Base-by-base conservation (phyloP, 1,140 invertebrate genomes). In the Solenopsis invicta region DNA sequence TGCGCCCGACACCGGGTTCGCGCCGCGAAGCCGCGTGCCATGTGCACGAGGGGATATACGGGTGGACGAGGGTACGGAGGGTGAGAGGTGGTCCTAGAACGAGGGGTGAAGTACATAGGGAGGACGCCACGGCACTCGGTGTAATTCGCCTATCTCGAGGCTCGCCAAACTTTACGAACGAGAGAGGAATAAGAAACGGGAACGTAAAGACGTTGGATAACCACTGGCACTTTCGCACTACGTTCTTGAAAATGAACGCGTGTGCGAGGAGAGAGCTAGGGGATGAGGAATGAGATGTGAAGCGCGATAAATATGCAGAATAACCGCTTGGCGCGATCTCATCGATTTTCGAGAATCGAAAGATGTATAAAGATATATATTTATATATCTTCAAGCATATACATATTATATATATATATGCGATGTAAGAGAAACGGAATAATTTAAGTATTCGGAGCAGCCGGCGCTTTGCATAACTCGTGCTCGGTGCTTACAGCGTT, bases 11-110 rank as follows among this genome's bases (percentile, higher is more conserved):
- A n/a, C 78, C 45, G 50, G 50, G 9, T 41, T 8, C 37, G 21
- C 54, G 72, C 52, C 18, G 34, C 4, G n/a, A n/a, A n/a, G 37
- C 29, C 64, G 78, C 78, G 64, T 81, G 78, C 78, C 78, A 81
- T 81, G 78, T 81, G 78, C 50, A 71, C 52, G 52, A 54, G 45
- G 48, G 52, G 52, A 54, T 41, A 13, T 12, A 10, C n/a, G n/a
- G n/a, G n/a, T n/a, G n/a, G n/a, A n/a, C n/a, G n/a, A n/a, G n/a
- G n/a, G n/a, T n/a, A n/a, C n/a, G n/a, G n/a, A n/a, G n/a, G n/a
- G n/a, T n/a, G n/a, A n/a, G n/a, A n/a, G n/a, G n/a, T n/a, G n/a
- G n/a, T n/a, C n/a, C n/a, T n/a, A n/a, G n/a, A n/a, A n/a, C n/a
- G n/a, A n/a, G n/a, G n/a, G n/a, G n/a, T n/a, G n/a, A n/a, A n/a